A percentile compares a stretch with the other conserved stretches of the same genome.
phyloP scores from a whole-genome alignment of 2,797 vertebrate genomes.

The Sebastes kiyomatsui region DNA sequence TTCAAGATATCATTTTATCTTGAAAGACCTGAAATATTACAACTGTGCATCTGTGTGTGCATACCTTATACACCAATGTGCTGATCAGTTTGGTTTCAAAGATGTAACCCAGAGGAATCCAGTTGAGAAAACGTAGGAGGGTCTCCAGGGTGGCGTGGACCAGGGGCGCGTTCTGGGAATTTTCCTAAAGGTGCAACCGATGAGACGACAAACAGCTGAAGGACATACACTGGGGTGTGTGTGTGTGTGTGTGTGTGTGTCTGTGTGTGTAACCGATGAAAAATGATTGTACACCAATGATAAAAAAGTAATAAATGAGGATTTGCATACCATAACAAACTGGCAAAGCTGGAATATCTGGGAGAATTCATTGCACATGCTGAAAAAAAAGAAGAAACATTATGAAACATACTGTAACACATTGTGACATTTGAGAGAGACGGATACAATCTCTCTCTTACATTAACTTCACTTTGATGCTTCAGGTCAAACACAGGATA shows the following conservation, averaged over 20 bases:
- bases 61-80: slow-evolving; percentile 97
- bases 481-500: neutral
- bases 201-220: slow-evolving; percentile 18
- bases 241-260: neutral
- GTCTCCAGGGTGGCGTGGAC: slow-evolving; percentile 97
- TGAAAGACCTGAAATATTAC: too few species aligned
- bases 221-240: neutral
- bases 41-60: neutral
- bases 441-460: neutral
- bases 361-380: slow-evolving; percentile 99
- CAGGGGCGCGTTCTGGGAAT: slow-evolving; percentile 96
- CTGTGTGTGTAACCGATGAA: neutral
- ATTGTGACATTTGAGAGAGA: neutral
- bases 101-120: slow-evolving; percentile 98
- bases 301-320: neutral
- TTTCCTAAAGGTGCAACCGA: slow-evolving; percentile 83
- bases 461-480: neutral
- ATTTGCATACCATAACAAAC: slow-evolving; percentile 93
- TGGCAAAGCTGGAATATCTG: slow-evolving; percentile 98
- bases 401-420: neutral
- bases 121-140: slow-evolving; percentile 95
- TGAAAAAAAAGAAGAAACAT: slow-evolving; percentile 61
- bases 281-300: neutral
- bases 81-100: slow-evolving; percentile 98
- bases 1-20: too few species aligned